Percentiles rank a stretch among this genome's conserved stretches.
These are phyloP conservation scores for Hormiphora californensis DNA, from an alignment of 37 sponge, comb jelly and placozoan genomes.

Conservation along the genomic window DNA sequence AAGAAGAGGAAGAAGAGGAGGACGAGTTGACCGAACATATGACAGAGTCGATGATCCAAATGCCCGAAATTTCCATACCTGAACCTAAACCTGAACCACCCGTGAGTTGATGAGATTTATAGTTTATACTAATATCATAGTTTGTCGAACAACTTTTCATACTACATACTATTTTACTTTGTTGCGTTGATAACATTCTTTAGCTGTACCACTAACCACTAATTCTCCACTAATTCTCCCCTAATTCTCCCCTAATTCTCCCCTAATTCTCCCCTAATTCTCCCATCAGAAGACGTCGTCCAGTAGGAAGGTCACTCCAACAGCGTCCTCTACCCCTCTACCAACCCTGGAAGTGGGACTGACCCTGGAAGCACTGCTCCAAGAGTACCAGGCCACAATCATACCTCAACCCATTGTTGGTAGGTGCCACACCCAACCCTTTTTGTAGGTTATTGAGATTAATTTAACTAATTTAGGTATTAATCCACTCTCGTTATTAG, in stretches of 20 bases:
- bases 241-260: too few relatives aligned
- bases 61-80: slow-evolving; percentile 41
- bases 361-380: slow-evolving; percentile 11
- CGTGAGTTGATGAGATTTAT: too few relatives aligned
- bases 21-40: background rate
- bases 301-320: slow-evolving; percentile 1
- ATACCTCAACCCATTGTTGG: slow-evolving; percentile 27
- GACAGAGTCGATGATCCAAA: slow-evolving; percentile 46
- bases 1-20: too few relatives aligned
- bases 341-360: background rate
- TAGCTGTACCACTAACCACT: too few relatives aligned
- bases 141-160: too few relatives aligned
- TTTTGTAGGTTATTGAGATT: background rate
- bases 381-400: slow-evolving; percentile 43
- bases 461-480: background rate
- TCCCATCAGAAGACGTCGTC: background rate
- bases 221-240: too few relatives aligned
- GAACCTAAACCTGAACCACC: slow-evolving; percentile 9
- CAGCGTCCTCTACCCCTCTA: background rate
- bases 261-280: too few relatives aligned
- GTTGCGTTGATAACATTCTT: too few relatives aligned
- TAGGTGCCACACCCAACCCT: background rate
- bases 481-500: background rate
- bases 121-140: too few relatives aligned
- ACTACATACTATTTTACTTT: too few relatives aligned